A percentile compares a stretch with the other conserved stretches of the same genome.
Evolutionary conservation across 1,140 invertebrate species (phyloP).

Genomic region (Pomacea maculata): DNA sequence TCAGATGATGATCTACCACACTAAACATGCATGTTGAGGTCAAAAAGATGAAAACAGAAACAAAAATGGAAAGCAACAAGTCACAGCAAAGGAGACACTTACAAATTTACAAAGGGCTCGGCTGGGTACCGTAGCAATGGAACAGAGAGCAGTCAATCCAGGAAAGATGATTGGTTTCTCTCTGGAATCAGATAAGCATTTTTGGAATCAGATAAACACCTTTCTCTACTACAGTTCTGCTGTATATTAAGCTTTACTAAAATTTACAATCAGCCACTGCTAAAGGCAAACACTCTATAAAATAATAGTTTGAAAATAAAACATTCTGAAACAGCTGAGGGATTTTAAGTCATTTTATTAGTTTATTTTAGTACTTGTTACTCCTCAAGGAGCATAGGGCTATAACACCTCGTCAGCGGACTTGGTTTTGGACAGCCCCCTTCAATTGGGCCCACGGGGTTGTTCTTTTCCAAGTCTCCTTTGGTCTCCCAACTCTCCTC

Average conservation of each 20-base stretch:
- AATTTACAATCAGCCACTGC: neutral
- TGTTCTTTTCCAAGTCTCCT: too few relatives aligned
- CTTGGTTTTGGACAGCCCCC: too few relatives aligned
- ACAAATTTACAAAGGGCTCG: constrained; percentile 54
- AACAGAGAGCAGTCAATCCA: constrained; percentile 41
- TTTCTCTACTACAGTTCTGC: neutral
- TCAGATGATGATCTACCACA: neutral
- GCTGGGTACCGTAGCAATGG: constrained; percentile 51
- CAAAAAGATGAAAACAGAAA: too few relatives aligned
- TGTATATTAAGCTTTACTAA: neutral
- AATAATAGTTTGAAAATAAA: neutral
- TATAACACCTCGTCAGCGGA: too few relatives aligned
- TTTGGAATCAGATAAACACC: constrained; percentile 21
- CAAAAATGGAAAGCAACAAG: too few relatives aligned
- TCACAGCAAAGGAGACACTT: constrained; percentile 27
- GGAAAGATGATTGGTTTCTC: constrained; percentile 23
- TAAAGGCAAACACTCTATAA: neutral
- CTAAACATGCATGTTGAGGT: too few relatives aligned
- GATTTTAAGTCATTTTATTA: too few relatives aligned
- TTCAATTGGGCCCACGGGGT: too few relatives aligned
- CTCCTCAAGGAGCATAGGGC: too few relatives aligned
- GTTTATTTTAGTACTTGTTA: too few relatives aligned
- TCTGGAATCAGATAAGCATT: constrained; percentile 28
- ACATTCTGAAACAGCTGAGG: too few relatives aligned
- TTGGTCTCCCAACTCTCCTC: too few relatives aligned